Percentiles rank a stretch among this genome's conserved stretches.
These are phyloP conservation scores for Enteromius anoplus DNA, from an alignment of 2,797 vertebrate species.

Conservation along the genomic window DNA sequence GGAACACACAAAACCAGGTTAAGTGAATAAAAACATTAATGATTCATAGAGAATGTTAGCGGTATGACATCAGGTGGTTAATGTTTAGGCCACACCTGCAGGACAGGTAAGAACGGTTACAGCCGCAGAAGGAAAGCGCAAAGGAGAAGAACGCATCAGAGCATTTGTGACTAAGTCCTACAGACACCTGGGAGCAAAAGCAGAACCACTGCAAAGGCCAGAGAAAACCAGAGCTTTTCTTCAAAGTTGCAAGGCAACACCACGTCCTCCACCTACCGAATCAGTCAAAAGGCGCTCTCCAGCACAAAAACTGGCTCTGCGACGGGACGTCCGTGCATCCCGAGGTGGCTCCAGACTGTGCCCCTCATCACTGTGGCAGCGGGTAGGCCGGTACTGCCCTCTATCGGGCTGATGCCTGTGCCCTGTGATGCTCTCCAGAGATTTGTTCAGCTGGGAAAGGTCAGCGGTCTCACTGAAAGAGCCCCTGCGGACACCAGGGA, in stretches of 20 bases:
- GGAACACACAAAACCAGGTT: not conserved
- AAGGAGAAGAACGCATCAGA: not conserved
- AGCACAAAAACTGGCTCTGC: constrained; percentile 65
- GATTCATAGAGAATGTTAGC: not conserved
- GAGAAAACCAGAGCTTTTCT: constrained; percentile 1
- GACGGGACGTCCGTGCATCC: constrained; percentile 52
- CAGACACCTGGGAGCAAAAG: not conserved
- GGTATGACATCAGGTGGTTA: not conserved
- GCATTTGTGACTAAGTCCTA: not conserved
- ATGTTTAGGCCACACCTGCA: not conserved
- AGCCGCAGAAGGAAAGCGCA: not conserved
- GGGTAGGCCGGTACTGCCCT: constrained; percentile 45
- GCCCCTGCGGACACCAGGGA: constrained; percentile 51
- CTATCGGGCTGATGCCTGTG: constrained; percentile 62
- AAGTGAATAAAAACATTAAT: constrained; percentile 9
- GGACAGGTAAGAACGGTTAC: not conserved
- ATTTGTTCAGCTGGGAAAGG: constrained; percentile 76
- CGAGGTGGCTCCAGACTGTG: constrained; percentile 46
- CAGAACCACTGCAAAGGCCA: not conserved
- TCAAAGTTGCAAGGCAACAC: constrained; percentile 7
- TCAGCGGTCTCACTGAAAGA: constrained; percentile 66
- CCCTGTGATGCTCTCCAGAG: constrained; percentile 76
- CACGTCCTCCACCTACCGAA: constrained; percentile 67
- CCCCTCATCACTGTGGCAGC: constrained; percentile 63
- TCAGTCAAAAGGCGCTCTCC: constrained; percentile 58